Conservation (phyloP, 2,888 invertebrate species). For the Empis stercorea region DNA sequence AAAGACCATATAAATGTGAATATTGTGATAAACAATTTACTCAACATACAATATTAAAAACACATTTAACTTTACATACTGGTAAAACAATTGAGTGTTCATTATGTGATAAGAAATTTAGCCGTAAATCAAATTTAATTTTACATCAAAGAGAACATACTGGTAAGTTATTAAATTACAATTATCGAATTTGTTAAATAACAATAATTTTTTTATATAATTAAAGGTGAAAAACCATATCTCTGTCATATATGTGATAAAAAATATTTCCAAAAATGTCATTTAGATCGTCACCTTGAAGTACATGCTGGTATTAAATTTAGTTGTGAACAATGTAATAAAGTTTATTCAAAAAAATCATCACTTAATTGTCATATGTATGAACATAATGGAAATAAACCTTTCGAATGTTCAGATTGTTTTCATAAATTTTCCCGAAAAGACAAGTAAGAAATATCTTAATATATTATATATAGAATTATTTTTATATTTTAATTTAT, state of each 20-base stretch:
- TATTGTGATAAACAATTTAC: constrained; percentile 17
- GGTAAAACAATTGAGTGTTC: constrained; percentile 19
- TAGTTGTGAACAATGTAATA: constrained; percentile 16
- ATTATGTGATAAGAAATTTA: constrained; percentile 17
- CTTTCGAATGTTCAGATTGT: constrained; percentile 8
- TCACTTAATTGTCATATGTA: constrained; percentile 16
- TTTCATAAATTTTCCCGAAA: constrained; percentile 4
- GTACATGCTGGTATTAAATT: constrained; percentile 17
- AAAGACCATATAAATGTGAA: constrained; percentile 17
- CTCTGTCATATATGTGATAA: constrained; percentile 16
- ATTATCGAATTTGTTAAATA: too few species aligned
- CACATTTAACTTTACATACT: constrained; percentile 17
- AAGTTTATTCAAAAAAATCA: constrained; percentile 17
- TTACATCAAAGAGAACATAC: constrained; percentile 18
- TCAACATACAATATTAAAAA: constrained; percentile 17
- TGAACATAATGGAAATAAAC: constrained; percentile 9
- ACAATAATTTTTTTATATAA: too few species aligned
- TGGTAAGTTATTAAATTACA: constrained; percentile 5
- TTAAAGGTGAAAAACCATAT: constrained; percentile 15
- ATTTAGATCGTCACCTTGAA: constrained; percentile 18
- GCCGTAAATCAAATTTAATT: constrained; percentile 18
- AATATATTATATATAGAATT: too few species aligned
- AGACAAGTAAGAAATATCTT: constrained; percentile 8
- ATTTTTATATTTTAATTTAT: background rate
- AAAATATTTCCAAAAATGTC: constrained; percentile 18